phyloP scores from a whole-genome alignment of 1,140 invertebrate genomes.

The Drosophila repletoides region DNA sequence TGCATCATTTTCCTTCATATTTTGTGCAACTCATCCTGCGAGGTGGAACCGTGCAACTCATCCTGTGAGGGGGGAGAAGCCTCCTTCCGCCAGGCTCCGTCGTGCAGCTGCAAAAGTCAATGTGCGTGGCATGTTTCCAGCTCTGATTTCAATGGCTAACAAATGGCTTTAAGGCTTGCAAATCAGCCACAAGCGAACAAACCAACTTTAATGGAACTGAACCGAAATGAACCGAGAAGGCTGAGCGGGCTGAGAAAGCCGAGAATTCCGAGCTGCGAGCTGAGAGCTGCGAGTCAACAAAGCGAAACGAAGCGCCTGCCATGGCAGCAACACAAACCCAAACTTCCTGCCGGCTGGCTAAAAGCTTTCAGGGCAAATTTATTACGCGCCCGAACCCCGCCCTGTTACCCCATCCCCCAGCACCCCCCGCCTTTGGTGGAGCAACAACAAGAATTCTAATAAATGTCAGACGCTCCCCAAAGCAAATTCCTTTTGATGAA shows the following conservation, averaged over 20 bases:
- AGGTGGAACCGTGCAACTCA: no score
- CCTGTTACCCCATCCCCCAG: background rate
- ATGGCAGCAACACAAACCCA: conserved; percentile 43
- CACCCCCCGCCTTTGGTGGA: conserved; percentile 1
- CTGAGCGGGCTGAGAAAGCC: background rate
- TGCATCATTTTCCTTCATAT: conserved; percentile 7
- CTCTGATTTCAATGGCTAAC: conserved; percentile 59
- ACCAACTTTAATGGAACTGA: conserved; percentile 62
- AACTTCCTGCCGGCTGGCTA: conserved; percentile 38
- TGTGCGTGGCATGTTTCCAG: conserved; percentile 60
- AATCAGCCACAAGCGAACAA: conserved; percentile 57
- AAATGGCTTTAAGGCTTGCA: conserved; percentile 71
- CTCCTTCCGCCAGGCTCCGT: background rate
- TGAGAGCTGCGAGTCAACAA: conserved; percentile 48
- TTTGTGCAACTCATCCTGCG: conserved; percentile 2
- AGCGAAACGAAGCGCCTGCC: conserved; percentile 50
- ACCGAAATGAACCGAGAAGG: conserved; percentile 18
- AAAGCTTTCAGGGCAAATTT: conserved; percentile 68
- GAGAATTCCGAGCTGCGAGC: background rate
- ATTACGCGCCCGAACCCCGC: conserved; percentile 16
- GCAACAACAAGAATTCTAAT: conserved; percentile 69
- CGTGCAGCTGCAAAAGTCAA: conserved; percentile 64
- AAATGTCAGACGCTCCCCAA: conserved; percentile 67
- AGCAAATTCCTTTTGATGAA: conserved; percentile 78
- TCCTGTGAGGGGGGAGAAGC: no score